Conservation (phyloP, 2,888 invertebrate species). For the Oxycera nigricornis region DNA sequence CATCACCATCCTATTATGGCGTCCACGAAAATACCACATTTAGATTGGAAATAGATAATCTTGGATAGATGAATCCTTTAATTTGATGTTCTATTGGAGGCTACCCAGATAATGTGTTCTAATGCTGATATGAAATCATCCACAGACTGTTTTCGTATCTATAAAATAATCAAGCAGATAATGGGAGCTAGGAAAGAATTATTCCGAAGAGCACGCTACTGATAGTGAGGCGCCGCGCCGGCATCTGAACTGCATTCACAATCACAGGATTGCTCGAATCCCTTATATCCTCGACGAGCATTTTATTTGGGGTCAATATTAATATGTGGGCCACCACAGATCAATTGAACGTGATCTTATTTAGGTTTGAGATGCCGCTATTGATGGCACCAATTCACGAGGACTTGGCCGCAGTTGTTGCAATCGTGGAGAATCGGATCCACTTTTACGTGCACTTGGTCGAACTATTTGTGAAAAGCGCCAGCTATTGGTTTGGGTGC, state of each 20-base stretch:
- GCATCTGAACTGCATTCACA: background rate
- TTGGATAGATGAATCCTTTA: background rate
- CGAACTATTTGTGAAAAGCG: slow-evolving; percentile 13
- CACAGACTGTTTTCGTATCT: slow-evolving; percentile 11
- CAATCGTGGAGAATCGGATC: background rate
- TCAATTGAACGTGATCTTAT: slow-evolving; percentile 39
- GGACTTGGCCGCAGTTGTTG: background rate
- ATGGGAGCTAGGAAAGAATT: background rate
- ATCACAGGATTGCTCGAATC: background rate
- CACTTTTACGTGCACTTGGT: background rate
- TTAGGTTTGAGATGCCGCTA: slow-evolving; percentile 17
- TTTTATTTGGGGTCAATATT: slow-evolving; percentile 29
- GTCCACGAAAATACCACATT: background rate
- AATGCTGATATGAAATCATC: background rate
- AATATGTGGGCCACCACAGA: slow-evolving; percentile 34
- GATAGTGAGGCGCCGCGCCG: background rate
- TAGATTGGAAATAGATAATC: background rate
- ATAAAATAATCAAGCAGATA: slow-evolving; percentile 30
- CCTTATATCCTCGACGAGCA: background rate
- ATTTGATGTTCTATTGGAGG: background rate
- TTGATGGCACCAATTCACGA: background rate
- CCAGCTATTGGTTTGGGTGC: slow-evolving; percentile 11
- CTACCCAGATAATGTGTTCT: background rate
- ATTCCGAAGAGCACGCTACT: background rate
- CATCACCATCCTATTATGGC: background rate